These are phyloP conservation scores for Helostoma temminkii DNA, from an alignment of 2,797 vertebrate species.

Conservation along the genomic window DNA sequence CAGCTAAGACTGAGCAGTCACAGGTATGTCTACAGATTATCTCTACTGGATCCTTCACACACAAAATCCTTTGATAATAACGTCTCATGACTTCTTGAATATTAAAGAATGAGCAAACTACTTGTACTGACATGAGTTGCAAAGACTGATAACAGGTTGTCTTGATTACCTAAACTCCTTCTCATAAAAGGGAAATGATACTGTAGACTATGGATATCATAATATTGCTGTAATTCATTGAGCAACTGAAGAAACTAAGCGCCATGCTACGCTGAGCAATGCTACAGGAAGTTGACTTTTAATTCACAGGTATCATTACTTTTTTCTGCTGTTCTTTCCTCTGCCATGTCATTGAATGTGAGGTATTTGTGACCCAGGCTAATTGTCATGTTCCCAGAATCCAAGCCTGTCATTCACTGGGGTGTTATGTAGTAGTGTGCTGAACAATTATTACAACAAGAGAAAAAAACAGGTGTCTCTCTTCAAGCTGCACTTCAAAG, in stretches of 20 bases:
- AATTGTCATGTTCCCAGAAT: constrained; percentile 49
- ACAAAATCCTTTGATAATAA: constrained; percentile 26
- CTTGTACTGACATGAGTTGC: constrained; percentile 2
- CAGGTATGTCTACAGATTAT: constrained; percentile 45
- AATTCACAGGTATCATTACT: constrained; percentile 25
- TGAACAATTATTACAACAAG: constrained; percentile 71
- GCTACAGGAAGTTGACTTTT: background rate
- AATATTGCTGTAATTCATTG: background rate
- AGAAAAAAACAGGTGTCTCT: constrained; percentile 70
- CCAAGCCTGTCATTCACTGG: constrained; percentile 64
- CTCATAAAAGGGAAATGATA: constrained; percentile 12
- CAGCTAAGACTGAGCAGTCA: constrained; percentile 38
- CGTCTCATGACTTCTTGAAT: constrained; percentile 31
- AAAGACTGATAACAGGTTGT: background rate
- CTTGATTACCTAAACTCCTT: constrained; percentile 36
- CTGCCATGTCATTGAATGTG: constrained; percentile 33
- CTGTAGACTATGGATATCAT: constrained; percentile 14
- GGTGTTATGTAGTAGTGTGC: constrained; percentile 70
- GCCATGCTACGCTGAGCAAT: background rate
- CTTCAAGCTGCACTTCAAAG: constrained; percentile 82
- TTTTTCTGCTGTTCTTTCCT: background rate
- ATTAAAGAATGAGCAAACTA: constrained; percentile 14
- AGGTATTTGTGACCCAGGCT: constrained; percentile 41
- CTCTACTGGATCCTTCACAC: constrained; percentile 18
- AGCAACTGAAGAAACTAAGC: constrained; percentile 17